phyloP scores from a whole-genome alignment of 2,113 vertebrate species.

The Grammomys surdaster region DNA sequence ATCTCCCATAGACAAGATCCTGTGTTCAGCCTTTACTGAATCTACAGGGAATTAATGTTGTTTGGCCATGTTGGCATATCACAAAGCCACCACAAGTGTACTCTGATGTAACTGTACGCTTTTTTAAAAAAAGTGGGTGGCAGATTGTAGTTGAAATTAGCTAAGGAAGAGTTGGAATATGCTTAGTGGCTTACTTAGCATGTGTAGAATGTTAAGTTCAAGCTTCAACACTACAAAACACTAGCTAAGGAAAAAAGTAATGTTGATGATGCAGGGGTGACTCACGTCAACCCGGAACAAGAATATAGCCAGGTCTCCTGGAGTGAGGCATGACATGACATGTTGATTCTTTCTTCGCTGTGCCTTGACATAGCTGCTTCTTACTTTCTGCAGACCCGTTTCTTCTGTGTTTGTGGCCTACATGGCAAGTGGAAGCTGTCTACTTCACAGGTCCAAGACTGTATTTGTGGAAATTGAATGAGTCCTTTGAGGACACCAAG shows the following conservation, averaged over 20 bases:
- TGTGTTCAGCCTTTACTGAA: background rate
- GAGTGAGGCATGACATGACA: background rate
- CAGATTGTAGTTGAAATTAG: background rate
- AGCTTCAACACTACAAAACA: background rate
- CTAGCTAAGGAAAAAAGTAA: constrained; percentile 7
- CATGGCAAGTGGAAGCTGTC: background rate
- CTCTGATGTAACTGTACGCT: background rate
- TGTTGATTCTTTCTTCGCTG: background rate
- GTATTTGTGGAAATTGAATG: background rate
- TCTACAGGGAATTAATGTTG: background rate
- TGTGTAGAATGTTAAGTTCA: background rate
- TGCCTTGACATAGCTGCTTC: background rate
- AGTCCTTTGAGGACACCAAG: background rate
- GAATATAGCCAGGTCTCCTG: background rate
- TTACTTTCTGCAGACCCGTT: background rate
- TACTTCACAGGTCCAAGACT: background rate
- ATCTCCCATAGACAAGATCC: background rate
- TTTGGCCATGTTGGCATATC: background rate
- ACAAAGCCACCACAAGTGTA: background rate
- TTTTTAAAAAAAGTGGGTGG: background rate
- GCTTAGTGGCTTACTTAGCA: background rate
- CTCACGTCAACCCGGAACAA: background rate
- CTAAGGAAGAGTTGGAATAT: background rate
- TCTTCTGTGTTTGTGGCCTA: background rate
- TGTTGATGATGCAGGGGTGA: background rate